Conservation (phyloP, 2,797 vertebrate genomes). For the Catamblyrhynchus diadema region DNA sequence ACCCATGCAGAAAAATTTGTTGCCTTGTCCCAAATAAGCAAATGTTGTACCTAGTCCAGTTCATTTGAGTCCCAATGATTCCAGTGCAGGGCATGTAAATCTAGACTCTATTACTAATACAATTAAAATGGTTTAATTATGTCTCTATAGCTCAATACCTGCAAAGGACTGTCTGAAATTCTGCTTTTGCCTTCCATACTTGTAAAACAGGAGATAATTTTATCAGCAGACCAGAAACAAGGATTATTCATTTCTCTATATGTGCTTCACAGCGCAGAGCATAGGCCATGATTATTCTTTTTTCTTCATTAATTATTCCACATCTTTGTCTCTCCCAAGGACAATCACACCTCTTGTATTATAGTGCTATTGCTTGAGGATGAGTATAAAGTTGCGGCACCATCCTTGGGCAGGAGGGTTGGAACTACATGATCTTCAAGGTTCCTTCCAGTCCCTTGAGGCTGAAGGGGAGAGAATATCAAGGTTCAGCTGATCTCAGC, state of each 20-base stretch:
- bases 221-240: not conserved
- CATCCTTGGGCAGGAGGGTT: not conserved
- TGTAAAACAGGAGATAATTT: not conserved
- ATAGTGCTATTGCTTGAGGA: not conserved
- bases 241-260: not conserved
- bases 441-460: not conserved
- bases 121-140: not conserved
- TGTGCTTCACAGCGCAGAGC: not conserved
- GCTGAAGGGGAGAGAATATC: not conserved
- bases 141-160: not conserved
- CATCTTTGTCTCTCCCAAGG: not conserved
- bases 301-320: not conserved
- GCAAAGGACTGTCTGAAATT: not conserved
- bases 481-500: not conserved
- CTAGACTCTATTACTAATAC: not conserved
- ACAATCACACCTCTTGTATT: not conserved
- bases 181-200: not conserved
- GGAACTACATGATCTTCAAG: not conserved
- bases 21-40: not conserved
- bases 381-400: not conserved
- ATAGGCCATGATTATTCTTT: not conserved
- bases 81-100: not conserved
- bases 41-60: not conserved
- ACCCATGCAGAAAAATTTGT: not conserved
- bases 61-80: accelerated